A percentile compares a stretch with the other conserved stretches of the same genome.
phyloP scores from a whole-genome alignment of 2,113 vertebrate species.

The Potamarius usumacintae region DNA sequence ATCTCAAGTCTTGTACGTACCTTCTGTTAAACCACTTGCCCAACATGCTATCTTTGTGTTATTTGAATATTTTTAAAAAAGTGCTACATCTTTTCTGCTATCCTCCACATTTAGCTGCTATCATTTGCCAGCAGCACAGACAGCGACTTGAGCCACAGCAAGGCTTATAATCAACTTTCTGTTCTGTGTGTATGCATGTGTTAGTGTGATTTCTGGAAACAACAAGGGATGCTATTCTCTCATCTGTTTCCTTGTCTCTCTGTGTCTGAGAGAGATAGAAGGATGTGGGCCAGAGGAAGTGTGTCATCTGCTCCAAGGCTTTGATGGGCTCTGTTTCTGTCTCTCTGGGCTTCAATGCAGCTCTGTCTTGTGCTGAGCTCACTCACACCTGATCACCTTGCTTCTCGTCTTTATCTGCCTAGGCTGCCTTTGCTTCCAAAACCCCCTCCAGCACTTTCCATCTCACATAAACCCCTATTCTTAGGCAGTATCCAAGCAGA shows the following conservation, averaged over 20 bases:
- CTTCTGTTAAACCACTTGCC: neutral
- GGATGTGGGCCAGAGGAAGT: slow-evolving; percentile 60
- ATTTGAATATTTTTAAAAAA: slow-evolving; percentile 18
- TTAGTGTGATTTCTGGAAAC: slow-evolving; percentile 51
- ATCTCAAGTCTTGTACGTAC: neutral
- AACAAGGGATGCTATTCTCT: slow-evolving; percentile 36
- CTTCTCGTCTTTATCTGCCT: slow-evolving; percentile 60
- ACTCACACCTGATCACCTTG: slow-evolving; percentile 64
- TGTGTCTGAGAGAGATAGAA: slow-evolving; percentile 60
- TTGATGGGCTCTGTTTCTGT: slow-evolving; percentile 63
- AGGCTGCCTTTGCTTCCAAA: slow-evolving; percentile 58
- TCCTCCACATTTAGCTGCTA: slow-evolving; percentile 35
- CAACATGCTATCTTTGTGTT: slow-evolving; percentile 25
- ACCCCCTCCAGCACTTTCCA: slow-evolving; percentile 55
- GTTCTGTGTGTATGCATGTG: slow-evolving; percentile 37
- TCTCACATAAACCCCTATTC: slow-evolving; percentile 51
- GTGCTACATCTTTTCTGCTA: slow-evolving; percentile 22
- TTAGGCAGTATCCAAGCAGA: slow-evolving; percentile 64
- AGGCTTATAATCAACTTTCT: slow-evolving; percentile 60
- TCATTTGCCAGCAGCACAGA: slow-evolving; percentile 35
- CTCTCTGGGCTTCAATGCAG: slow-evolving; percentile 35
- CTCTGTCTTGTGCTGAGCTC: slow-evolving; percentile 62
- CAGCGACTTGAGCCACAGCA: slow-evolving; percentile 31
- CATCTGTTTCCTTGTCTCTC: slow-evolving; percentile 51
- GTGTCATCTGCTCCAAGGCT: slow-evolving; percentile 67